phyloP scores from a whole-genome alignment of 2,797 vertebrate genomes.

The Siniperca obscura region DNA sequence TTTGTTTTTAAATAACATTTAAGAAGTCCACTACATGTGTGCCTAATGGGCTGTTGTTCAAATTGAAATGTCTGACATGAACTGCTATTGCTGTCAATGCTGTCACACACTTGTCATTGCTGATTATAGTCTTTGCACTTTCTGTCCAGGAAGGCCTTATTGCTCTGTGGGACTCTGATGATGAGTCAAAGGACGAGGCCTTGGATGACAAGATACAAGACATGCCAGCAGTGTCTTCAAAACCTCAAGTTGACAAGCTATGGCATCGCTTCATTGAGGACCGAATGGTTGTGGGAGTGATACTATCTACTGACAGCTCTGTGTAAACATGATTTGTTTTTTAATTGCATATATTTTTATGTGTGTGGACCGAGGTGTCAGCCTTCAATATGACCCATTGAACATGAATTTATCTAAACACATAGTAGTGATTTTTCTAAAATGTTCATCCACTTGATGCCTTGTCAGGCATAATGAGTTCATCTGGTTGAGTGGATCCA shows the following conservation, averaged over 20 bases:
- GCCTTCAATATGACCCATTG: constrained; percentile 6
- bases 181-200: constrained; percentile 75
- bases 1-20: constrained; percentile 16
- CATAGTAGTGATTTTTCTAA: background rate
- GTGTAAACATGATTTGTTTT: constrained; percentile 83
- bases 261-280: constrained; percentile 90
- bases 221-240: constrained; percentile 63
- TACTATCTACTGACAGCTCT: constrained; percentile 78
- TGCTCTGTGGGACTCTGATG: constrained; percentile 90
- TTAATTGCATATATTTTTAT: constrained; percentile 2
- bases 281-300: constrained; percentile 89
- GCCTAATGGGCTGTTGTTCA: constrained; percentile 35
- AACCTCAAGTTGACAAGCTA: constrained; percentile 84
- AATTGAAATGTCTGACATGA: constrained; percentile 53
- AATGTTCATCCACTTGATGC: constrained; percentile 20
- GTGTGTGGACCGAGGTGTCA: background rate
- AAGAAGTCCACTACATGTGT: constrained; percentile 2
- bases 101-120: constrained; percentile 61
- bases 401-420: constrained; percentile 32
- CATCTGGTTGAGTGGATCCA: constrained; percentile 28
- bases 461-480: constrained; percentile 34
- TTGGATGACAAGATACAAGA: constrained; percentile 60
- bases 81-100: constrained; percentile 55
- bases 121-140: constrained; percentile 62
- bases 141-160: constrained; percentile 88